phyloP scores from a whole-genome alignment of 2,888 invertebrate species.

The Serrognathus titanus region DNA sequence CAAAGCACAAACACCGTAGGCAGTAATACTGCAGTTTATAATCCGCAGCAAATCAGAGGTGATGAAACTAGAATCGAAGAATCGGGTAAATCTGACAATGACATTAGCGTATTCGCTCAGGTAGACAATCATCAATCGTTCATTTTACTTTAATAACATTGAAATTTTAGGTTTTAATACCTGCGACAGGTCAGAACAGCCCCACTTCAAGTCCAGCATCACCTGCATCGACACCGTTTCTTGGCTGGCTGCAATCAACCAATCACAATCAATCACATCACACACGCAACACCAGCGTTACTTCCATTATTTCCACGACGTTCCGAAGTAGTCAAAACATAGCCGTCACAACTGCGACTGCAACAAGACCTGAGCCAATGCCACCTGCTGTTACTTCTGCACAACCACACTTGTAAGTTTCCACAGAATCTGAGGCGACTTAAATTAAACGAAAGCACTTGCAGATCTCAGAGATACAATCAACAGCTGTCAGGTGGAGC shows the following conservation, averaged over 20 bases:
- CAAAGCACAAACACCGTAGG: conserved; percentile 42
- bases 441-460: conserved; percentile 4
- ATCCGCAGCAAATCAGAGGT: background rate
- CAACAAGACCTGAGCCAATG: conserved; percentile 36
- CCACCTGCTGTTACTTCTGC: conserved; percentile 46
- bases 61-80: conserved; percentile 40
- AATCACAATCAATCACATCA: conserved; percentile 25
- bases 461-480: conserved; percentile 24
- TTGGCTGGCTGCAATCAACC: conserved; percentile 35
- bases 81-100: conserved; percentile 45
- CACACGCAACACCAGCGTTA: conserved; percentile 42
- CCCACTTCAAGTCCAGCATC: conserved; percentile 45
- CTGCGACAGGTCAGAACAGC: conserved; percentile 42
- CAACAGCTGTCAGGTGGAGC: conserved; percentile 9
- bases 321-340: conserved; percentile 19
- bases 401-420: conserved; percentile 41
- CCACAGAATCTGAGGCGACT: background rate
- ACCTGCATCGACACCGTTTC: conserved; percentile 38
- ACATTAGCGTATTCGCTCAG: conserved; percentile 53
- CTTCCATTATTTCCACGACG: conserved; percentile 47
- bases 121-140: conserved; percentile 28
- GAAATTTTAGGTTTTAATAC: conserved; percentile 25
- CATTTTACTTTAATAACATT: background rate
- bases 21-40: conserved; percentile 15
- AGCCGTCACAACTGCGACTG: conserved; percentile 1